Conservation (phyloP, 92 coral and sea anemone genomes). For the Zoanthus gigantus region DNA sequence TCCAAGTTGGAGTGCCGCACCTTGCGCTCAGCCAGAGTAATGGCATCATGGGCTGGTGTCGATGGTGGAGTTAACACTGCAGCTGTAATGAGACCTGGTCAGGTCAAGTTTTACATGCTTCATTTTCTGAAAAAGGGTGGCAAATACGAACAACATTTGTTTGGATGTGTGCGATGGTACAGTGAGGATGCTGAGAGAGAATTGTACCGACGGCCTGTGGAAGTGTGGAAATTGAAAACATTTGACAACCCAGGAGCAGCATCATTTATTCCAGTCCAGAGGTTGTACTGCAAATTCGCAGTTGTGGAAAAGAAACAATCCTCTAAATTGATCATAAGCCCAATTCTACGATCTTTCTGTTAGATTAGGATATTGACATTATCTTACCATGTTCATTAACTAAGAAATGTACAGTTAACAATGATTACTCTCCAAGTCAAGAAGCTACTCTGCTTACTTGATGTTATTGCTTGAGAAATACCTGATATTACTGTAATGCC, state of each 20-base stretch:
- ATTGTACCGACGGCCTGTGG: constrained; percentile 58
- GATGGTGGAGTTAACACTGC: constrained; percentile 49
- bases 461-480: no score
- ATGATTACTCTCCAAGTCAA: no score
- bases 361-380: background rate
- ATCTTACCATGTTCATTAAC: no score
- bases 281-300: constrained; percentile 61
- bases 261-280: constrained; percentile 51
- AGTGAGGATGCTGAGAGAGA: constrained; percentile 39
- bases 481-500: no score
- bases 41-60: no score
- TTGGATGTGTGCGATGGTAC: constrained; percentile 56
- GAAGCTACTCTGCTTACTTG: no score
- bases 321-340: constrained; percentile 42
- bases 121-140: constrained; percentile 29
- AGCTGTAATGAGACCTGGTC: constrained; percentile 43
- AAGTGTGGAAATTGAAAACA: constrained; percentile 43
- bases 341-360: constrained; percentile 48
- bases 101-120: constrained; percentile 46
- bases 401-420: no score
- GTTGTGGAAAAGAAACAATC: constrained; percentile 15
- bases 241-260: constrained; percentile 58
- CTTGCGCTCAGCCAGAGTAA: no score
- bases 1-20: constrained; percentile 4
- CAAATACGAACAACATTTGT: constrained; percentile 45